Evolutionary conservation across 1,140 invertebrate species (phyloP).

Genomic region (Trinorchestia longiramus): DNA sequence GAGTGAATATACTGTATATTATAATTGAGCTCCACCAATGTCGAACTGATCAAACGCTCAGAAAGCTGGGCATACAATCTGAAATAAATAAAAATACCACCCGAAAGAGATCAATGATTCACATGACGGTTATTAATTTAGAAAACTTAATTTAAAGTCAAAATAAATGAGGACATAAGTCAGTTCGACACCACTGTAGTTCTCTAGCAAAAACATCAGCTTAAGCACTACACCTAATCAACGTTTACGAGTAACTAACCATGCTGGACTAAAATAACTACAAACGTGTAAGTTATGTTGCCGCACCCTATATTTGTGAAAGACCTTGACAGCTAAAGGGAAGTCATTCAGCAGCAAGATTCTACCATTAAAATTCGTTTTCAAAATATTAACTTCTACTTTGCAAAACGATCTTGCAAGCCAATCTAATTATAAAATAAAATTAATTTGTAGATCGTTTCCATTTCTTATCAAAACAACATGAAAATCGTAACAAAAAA

Average conservation of each 20-base stretch:
- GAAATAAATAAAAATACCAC: neutral
- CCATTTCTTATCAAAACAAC: neutral
- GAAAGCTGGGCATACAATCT: neutral
- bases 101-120: neutral
- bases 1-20: neutral
- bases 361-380: neutral
- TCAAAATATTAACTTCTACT: neutral
- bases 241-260: neutral
- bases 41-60: neutral
- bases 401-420: neutral
- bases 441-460: neutral
- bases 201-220: neutral
- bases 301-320: neutral
- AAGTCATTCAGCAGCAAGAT: neutral
- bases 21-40: neutral
- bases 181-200: neutral
- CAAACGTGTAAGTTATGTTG: no score
- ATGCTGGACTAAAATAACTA: neutral
- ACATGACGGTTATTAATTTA: neutral
- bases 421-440: neutral
- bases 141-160: neutral
- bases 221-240: neutral
- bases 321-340: neutral
- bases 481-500: neutral
- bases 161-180: neutral